Evolutionary conservation across 2,797 vertebrate species (phyloP).

Genomic region (Stomatorhinus walkeri): DNA sequence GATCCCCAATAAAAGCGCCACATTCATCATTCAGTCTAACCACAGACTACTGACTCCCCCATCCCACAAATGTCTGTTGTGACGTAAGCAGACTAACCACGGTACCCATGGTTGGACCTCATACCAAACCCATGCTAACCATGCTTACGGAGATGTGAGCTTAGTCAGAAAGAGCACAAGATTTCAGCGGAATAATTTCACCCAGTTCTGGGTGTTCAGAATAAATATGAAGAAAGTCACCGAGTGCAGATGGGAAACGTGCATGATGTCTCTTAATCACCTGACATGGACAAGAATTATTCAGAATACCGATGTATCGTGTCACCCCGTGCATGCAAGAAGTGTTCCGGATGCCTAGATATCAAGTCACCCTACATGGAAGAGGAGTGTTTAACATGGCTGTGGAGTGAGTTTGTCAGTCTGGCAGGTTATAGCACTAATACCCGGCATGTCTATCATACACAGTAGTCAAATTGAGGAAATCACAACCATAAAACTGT

Average conservation of each 20-base stretch:
- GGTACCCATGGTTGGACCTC: constrained; percentile 15
- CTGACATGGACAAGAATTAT: neutral
- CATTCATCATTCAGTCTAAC: constrained; percentile 15
- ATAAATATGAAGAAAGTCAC: neutral
- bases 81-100: constrained; percentile 21
- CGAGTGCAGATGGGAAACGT: neutral
- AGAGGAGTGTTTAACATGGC: neutral
- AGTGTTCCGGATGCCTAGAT: neutral
- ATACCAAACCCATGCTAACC: neutral
- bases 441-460: neutral
- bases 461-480: neutral
- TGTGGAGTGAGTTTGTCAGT: neutral
- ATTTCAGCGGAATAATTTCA: neutral
- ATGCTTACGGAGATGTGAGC: neutral
- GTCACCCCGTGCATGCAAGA: neutral
- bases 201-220: neutral
- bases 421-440: neutral
- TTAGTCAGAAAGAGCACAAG: neutral
- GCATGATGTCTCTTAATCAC: neutral
- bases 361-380: neutral
- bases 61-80: constrained; percentile 1
- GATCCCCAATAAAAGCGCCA: constrained; percentile 19
- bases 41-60: neutral
- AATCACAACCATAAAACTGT: neutral
- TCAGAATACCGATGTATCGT: neutral